Base-by-base conservation (phyloP, 2,888 invertebrate species). In the Temnothorax ravouxi region DNA sequence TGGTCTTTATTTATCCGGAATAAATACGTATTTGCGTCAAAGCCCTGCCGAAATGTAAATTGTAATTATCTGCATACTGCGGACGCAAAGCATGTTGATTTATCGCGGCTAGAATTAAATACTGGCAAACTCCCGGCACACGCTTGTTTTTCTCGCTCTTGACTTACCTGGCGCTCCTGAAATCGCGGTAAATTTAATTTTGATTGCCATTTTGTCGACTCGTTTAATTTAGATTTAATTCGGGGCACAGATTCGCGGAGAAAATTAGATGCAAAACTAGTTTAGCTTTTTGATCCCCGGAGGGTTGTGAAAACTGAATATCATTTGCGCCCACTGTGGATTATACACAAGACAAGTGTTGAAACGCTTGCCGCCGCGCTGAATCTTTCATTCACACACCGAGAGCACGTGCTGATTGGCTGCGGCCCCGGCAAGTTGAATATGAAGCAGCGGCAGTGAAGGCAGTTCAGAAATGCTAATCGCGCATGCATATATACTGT, bases 161-260 rank as follows among this genome's bases (percentile, higher is more conserved):
- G 54, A 44, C 69, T 79, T 69, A 56, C 25, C 54, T 29, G 34
- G 25, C 29, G 13, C 52, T 4, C 47, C 15, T 9, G 6, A 56
- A 56, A 25, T 25, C 13, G 34, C 18, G 21, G 47, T 56, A 18
- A 13, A 44, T 69, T 13, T 38, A 15, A 3, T 34, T 11, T 47
- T 21, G 56, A 21, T 47, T 47, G n/a, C 62, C 13, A 18, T 44
- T 41, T 34, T 71, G 34, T 9, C 29, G 69, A 56, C 15, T 18
- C 91, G 38, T 72, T 92, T 93, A 92, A 93, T 93, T 93, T 92
- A 91, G 89, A 93, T 92, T 64, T 92, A 92, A 92, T 92, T 86
- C 90, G 50, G 84, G 87, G 86, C 86, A 87, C 86, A 74, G 75
- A 59, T 66, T 59, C 41, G 67, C 64, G 50, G 50, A 25, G 83